A percentile compares a stretch with the other conserved stretches of the same genome.
These are phyloP conservation scores for Orgyia antiqua DNA, from an alignment of 2,888 invertebrate genomes.

Conservation along the genomic window DNA sequence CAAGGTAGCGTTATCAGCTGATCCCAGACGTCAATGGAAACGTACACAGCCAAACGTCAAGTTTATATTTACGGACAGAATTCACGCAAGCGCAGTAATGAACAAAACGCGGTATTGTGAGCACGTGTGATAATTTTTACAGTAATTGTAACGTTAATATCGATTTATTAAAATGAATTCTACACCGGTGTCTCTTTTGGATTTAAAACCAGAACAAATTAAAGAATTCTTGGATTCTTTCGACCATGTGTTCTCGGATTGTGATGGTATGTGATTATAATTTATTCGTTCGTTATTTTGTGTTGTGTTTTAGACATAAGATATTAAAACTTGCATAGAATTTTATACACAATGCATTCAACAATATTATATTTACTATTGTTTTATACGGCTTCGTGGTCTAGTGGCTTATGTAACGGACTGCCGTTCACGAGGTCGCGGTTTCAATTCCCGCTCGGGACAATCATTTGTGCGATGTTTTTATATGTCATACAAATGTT, in stretches of 20 bases:
- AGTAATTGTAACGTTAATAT: slow-evolving; percentile 13
- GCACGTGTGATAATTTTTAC: slow-evolving; percentile 39
- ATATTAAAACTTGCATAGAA: no score
- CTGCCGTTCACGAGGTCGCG: no score
- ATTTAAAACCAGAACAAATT: slow-evolving; percentile 61
- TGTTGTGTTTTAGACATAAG: neutral
- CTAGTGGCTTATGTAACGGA: no score
- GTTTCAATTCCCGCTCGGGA: no score
- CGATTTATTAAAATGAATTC: slow-evolving; percentile 23
- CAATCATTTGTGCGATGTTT: no score
- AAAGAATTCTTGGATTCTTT: slow-evolving; percentile 78
- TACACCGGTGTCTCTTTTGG: slow-evolving; percentile 54
- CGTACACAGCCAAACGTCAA: slow-evolving; percentile 16
- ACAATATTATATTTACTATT: no score
- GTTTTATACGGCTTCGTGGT: no score
- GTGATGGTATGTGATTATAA: slow-evolving; percentile 81
- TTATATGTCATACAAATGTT: no score
- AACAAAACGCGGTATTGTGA: slow-evolving; percentile 39
- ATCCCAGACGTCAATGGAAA: slow-evolving; percentile 35
- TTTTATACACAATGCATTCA: no score
- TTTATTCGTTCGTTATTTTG: no score
- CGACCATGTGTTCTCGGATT: slow-evolving; percentile 86
- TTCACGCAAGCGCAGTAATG: slow-evolving; percentile 55
- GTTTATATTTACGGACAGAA: slow-evolving; percentile 33
- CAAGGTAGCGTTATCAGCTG: no score